Evolutionary conservation across 2,888 invertebrate species (phyloP).

Genomic region (Megaustenia siamemsis): DNA sequence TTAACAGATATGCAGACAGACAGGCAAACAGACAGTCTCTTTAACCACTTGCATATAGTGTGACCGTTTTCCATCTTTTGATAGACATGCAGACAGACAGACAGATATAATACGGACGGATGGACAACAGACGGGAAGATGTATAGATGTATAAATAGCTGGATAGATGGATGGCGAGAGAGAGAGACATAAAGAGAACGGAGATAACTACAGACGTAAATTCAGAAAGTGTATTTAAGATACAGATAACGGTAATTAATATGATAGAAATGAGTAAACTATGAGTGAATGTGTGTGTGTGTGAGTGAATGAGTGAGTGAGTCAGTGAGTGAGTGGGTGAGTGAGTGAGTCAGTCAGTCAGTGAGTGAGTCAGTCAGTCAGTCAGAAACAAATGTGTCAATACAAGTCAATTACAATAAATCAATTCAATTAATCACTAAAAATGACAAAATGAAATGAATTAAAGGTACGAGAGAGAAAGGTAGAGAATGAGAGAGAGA

Average conservation of each 20-base stretch:
- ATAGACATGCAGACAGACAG: too few species aligned
- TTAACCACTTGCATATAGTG: too few species aligned
- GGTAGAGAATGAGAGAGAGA: background rate
- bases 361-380: background rate
- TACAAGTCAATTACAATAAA: too few species aligned
- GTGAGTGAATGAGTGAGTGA: too few species aligned
- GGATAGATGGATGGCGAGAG: background rate
- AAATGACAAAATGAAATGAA: background rate
- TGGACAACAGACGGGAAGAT: background rate
- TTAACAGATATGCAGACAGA: too few species aligned
- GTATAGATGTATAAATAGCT: background rate
- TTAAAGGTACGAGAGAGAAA: background rate
- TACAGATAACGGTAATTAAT: background rate
- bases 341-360: background rate
- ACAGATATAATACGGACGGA: too few species aligned
- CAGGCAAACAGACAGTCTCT: too few species aligned
- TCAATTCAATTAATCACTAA: background rate
- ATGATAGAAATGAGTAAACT: background rate
- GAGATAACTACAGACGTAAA: too few species aligned
- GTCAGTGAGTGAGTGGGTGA: too few species aligned
- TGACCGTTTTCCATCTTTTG: too few species aligned
- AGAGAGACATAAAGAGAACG: background rate
- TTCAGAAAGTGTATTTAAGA: background rate
- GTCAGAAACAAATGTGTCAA: too few species aligned
- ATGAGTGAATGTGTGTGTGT: background rate